Base-by-base conservation (phyloP, 1,140 invertebrate genomes). In the Hestina assimilis region DNA sequence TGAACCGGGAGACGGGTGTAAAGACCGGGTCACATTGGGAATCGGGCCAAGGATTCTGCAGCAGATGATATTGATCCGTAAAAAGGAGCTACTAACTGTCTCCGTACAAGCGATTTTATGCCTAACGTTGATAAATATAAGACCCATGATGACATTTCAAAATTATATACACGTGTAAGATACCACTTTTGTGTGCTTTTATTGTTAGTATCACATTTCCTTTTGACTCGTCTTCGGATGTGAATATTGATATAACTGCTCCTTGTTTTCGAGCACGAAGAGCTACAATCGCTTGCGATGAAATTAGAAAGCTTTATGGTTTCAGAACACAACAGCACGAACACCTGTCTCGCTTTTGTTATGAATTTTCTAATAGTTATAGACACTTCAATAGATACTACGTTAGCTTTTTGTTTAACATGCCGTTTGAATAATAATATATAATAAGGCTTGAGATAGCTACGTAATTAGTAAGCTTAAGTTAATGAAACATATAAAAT, bases 41-140 rank as follows among this genome's bases (percentile, higher is more conserved):
- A 72, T 53, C 35, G 64, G 73, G 75, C 75, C 75, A 79, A 79
- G 73, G 73, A 76, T 74, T 52, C 59, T 65, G 58, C 50, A 51
- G 63, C 45, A 52, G 47, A 52, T 54, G 47, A 52, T 67, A 71
- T 69, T 62, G 65, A 69, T 69, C 56, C 46, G 23, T 40, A 12
- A 48, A 47, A 57, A 50, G 54, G 54, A 57, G 23, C 33, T n/a
- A 31, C 23, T 11, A 12, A 19, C 17, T 11, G 17, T 5, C 23
- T 4, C 11, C 8, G 2, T 46, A 9, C 29, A 26, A 6, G 12
- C 43, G 11, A 11, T 47, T 41, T 21, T 23, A 41, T n/a, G 19
- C 35, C 15, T 33, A 41, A 56, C 41, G 3, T 11, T 17, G 0
- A 47, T 28, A 11, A 0, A 6, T 15, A 20, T 47, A 56, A 41